Percentiles rank a stretch among this genome's conserved stretches.
phyloP scores from a whole-genome alignment of 2,797 vertebrate genomes.

The Epinephelus malabaricus region DNA sequence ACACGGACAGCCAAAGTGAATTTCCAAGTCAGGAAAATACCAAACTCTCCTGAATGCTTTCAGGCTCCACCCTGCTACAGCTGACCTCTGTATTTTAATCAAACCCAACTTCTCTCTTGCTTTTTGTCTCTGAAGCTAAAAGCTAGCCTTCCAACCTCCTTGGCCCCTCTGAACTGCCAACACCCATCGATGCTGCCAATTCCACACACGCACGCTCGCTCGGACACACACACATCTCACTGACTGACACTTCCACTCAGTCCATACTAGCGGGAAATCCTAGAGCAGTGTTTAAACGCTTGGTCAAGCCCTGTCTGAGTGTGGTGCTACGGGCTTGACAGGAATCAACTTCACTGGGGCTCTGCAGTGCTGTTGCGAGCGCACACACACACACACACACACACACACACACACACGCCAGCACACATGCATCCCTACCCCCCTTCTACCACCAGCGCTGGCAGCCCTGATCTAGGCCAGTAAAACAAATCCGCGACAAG shows the following conservation, averaged over 20 bases:
- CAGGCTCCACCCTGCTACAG: conserved; percentile 7
- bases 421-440: conserved; percentile 1
- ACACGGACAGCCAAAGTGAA: neutral
- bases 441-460: neutral
- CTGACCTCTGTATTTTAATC: conserved; percentile 50
- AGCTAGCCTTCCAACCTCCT: conserved; percentile 44
- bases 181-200: conserved; percentile 44
- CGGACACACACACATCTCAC: conserved; percentile 38
- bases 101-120: conserved; percentile 32
- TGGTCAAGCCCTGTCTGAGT: conserved; percentile 77
- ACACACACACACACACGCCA: neutral
- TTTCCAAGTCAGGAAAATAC: neutral
- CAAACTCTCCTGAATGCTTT: neutral
- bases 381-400: conserved; percentile 8
- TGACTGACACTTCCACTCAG: conserved; percentile 77
- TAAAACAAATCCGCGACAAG: conserved; percentile 62
- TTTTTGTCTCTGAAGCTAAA: conserved; percentile 40
- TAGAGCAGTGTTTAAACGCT: conserved; percentile 77
- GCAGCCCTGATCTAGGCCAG: conserved; percentile 52
- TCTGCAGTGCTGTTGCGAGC: conserved; percentile 44
- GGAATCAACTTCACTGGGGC: conserved; percentile 73
- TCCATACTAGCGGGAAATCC: conserved; percentile 71
- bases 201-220: conserved; percentile 3
- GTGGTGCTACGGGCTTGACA: conserved; percentile 71
- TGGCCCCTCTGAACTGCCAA: conserved; percentile 53